A percentile compares a stretch with the other conserved stretches of the same genome.
These are phyloP conservation scores for Pycnomerus fuliginosus DNA, from an alignment of 2,888 invertebrate genomes.

Conservation along the genomic window DNA sequence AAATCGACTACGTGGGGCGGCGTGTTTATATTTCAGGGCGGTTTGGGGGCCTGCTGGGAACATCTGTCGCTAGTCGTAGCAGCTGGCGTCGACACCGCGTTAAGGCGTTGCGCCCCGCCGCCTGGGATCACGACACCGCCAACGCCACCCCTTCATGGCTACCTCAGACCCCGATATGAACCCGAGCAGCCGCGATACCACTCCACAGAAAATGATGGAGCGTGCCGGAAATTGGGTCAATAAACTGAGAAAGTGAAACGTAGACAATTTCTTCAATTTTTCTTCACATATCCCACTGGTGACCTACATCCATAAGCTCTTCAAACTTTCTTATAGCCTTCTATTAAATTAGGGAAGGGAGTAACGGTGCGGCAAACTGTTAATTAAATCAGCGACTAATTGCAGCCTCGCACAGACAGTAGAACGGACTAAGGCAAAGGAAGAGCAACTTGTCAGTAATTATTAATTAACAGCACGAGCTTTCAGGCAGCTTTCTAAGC, in stretches of 20 bases:
- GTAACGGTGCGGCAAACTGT: conserved; percentile 48
- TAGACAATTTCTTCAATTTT: too few relatives aligned
- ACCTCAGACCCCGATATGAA: conserved; percentile 42
- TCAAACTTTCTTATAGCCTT: neutral
- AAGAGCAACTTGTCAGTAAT: conserved; percentile 57
- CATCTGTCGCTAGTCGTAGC: conserved; percentile 38
- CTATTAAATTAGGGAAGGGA: conserved; percentile 22
- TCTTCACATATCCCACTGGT: too few relatives aligned
- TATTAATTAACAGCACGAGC: conserved; percentile 57
- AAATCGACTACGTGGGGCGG: too few relatives aligned
- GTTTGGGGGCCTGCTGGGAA: conserved; percentile 26
- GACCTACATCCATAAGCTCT: too few relatives aligned
- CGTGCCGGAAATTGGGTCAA: conserved; percentile 6
- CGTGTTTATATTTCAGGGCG: conserved; percentile 19
- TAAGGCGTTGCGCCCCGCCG: conserved; percentile 27
- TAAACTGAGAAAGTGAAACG: conserved; percentile 42
- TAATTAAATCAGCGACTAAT: conserved; percentile 49
- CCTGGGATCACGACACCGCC: conserved; percentile 40
- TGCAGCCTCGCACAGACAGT: conserved; percentile 42
- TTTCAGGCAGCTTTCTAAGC: conserved; percentile 56
- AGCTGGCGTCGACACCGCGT: conserved; percentile 35
- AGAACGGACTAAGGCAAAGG: conserved; percentile 51
- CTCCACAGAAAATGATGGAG: conserved; percentile 14
- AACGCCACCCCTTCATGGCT: conserved; percentile 37
- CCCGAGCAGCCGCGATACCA: conserved; percentile 35